These are phyloP conservation scores for Chrysocyon brachyurus DNA, from an alignment of 2,797 vertebrate species.

Conservation along the genomic window DNA sequence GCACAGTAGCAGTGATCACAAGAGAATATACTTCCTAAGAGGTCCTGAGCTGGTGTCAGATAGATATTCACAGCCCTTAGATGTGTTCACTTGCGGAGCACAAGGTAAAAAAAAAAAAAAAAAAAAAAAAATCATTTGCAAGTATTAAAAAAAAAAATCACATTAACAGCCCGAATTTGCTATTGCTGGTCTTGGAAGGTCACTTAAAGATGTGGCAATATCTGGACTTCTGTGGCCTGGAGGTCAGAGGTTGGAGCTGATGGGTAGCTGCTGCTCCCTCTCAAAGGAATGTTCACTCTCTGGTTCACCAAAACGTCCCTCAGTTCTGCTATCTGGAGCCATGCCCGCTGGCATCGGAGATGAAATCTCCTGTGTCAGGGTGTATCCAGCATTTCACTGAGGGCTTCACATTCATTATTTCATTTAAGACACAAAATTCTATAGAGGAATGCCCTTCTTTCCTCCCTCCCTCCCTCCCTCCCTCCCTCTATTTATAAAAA, in stretches of 20 bases:
- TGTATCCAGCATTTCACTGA: not conserved
- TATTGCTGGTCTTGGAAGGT: not conserved
- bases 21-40: not conserved
- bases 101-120: not conserved
- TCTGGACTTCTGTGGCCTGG: rapidly evolving
- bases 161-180: not conserved
- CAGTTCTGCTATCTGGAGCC: rapidly evolving
- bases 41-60: not conserved
- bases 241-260: rapidly evolving
- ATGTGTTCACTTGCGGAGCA: not conserved
- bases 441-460: not conserved
- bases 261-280: too few species aligned
- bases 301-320: not conserved
- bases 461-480: too few species aligned
- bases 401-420: not conserved
- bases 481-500: too few species aligned
- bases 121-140: not conserved
- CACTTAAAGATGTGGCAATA: too few species aligned
- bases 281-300: not conserved
- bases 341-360: not conserved
- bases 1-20: not conserved
- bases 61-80: not conserved
- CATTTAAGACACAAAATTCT: too few species aligned
- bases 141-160: not conserved
- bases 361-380: not conserved